Base-by-base conservation (phyloP, 2,797 vertebrate genomes). In the Mareca strepera region DNA sequence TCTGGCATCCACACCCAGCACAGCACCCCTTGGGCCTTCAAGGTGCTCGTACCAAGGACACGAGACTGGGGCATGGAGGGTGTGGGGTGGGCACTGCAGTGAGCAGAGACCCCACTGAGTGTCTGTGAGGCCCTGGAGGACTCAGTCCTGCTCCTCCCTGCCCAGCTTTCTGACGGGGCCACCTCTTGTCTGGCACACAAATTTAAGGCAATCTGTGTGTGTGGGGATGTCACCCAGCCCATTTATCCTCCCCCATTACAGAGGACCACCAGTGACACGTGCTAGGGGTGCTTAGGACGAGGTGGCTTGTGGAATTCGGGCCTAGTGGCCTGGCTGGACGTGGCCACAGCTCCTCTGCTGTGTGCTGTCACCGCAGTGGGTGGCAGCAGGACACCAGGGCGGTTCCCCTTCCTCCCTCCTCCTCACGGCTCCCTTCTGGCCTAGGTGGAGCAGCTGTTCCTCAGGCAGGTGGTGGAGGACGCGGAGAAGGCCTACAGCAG, bases 391-490 rank as follows among this genome's bases (percentile, higher is more conserved):
- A 75, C 29, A 8, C 25, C 6, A 0, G 4, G 35, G 70, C 26
- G 4, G 2, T 28, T 44, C 3, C 1, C 17, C 29, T 73, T 60
- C 56, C 1, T 62, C 37, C 4, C 6, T 8, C 4, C 10, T 6
- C 31, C 2, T 23, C 5, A 4, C 9, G 7, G 3, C 37, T 63
- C 7, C n/a, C 13, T 35, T 39, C 50, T n/a, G 12, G 11, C 3
- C 1, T 33, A 98, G 98, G 95, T 98, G 9, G 98, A 98, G 90
- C 98, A 98, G 91, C 82, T 98, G 25, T 97, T 86, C 5, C 85
- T 96, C 53, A 97, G 98, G 96, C 99, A 99, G 93, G 86, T 99
- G 94, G 87, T 98, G 89, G 99, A 99, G 1, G 98, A 99, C 3
- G 97, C 98, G 1, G 97, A 98, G 20, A 97, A 98, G 68, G 98